A percentile compares a stretch with the other conserved stretches of the same genome.
Conservation (phyloP, 2,888 invertebrate genomes). For the Lepidonotus clava region DNA sequence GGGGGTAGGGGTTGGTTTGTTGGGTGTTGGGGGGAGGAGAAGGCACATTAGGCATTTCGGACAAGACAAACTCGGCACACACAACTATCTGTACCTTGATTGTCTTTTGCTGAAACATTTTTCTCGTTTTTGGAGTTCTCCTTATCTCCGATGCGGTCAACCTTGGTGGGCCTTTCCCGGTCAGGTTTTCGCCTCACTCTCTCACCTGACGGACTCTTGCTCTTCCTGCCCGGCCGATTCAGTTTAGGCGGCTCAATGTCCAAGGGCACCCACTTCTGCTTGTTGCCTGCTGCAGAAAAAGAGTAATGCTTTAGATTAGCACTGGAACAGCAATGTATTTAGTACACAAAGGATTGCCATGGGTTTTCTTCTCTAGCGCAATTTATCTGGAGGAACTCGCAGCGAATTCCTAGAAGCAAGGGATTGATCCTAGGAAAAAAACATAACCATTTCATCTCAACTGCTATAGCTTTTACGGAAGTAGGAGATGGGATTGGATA, state of each 20-base stretch:
- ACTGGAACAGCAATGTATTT: too few relatives aligned
- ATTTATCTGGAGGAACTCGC: too few relatives aligned
- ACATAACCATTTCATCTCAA: too few relatives aligned
- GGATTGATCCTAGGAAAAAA: too few relatives aligned
- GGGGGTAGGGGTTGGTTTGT: neutral
- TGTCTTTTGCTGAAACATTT: neutral
- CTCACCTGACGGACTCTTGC: slow-evolving; percentile 56
- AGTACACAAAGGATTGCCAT: too few relatives aligned
- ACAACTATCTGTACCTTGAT: neutral
- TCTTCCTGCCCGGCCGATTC: slow-evolving; percentile 58
- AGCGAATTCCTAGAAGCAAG: too few relatives aligned
- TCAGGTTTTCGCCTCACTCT: slow-evolving; percentile 18
- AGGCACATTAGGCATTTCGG: neutral
- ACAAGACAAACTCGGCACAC: neutral
- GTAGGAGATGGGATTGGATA: too few relatives aligned
- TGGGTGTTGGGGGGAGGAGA: neutral
- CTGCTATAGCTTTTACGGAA: too few relatives aligned
- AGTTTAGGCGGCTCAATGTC: slow-evolving; percentile 89
- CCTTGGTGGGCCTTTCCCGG: neutral
- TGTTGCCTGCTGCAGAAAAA: slow-evolving; percentile 66
- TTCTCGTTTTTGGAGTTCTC: slow-evolving; percentile 40
- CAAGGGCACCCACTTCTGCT: slow-evolving; percentile 94
- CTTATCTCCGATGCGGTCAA: neutral
- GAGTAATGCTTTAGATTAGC: too few relatives aligned
- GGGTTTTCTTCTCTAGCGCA: too few relatives aligned